phyloP scores from a whole-genome alignment of 2,113 vertebrate genomes.

The Salvelinus sp. region DNA sequence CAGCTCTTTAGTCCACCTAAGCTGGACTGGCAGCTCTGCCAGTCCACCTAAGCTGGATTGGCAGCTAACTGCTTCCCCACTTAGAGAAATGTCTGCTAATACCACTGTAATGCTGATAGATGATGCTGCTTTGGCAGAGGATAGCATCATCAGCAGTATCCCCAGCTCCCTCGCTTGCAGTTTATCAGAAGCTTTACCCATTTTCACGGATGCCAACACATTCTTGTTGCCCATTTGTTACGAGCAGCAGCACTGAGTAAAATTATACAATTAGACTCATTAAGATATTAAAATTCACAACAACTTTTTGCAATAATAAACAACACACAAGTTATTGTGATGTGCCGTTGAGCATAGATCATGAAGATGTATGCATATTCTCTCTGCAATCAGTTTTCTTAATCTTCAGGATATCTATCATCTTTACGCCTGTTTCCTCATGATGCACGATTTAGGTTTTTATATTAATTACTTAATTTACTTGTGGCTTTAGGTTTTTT shows the following conservation, averaged over 20 bases:
- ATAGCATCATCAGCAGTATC: constrained; percentile 11
- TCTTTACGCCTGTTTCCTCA: neutral
- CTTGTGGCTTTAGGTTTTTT: neutral
- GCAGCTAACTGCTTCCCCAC: neutral
- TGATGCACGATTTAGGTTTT: neutral
- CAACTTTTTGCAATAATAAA: neutral
- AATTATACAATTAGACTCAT: neutral
- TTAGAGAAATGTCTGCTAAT: constrained; percentile 10
- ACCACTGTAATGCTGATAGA: constrained; percentile 21
- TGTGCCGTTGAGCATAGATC: neutral
- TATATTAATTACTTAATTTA: neutral
- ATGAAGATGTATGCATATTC: neutral
- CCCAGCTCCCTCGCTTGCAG: constrained; percentile 10
- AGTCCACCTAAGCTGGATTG: neutral
- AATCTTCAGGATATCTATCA: neutral
- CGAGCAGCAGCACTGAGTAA: neutral
- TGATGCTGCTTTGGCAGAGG: constrained; percentile 15
- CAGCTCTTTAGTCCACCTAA: neutral
- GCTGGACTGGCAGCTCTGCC: neutral
- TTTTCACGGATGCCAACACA: constrained; percentile 2
- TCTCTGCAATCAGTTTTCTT: neutral
- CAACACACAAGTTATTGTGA: neutral
- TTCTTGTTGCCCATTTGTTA: too few relatives aligned
- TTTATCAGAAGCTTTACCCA: constrained; percentile 5
- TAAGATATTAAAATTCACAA: neutral